Base-by-base conservation (phyloP, 92 coral and sea anemone genomes). In the Galaxea fascicularis region DNA sequence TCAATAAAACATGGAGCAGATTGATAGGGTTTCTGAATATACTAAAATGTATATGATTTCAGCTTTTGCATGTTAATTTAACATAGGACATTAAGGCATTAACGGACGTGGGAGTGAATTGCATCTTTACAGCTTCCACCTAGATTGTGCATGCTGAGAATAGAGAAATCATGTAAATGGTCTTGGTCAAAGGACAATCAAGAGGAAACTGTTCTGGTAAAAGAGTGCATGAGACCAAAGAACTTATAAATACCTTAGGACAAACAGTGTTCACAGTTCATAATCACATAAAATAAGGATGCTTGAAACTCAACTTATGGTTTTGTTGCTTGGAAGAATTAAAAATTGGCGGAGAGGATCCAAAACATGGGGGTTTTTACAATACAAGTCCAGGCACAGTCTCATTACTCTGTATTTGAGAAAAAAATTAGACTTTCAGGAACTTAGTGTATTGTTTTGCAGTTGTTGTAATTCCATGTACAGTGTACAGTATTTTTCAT, bases 351-450 rank as follows among this genome's bases (percentile, higher is more conserved):
- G n/a, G 77, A 80, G 75, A 5, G 85, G 60, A 51, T 80, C 85
- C 64, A 80, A 29, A 16, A 80, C 77, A 46, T 80, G 85, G 18
- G 85, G 85, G 64, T 80, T 80, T 79, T 80, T 80, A 21, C 57
- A 65, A 52, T 80, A 80, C 77, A 80, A 44, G 16, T 80, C 85
- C 11, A 80, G 1, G 35, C 85, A 80, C 15, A 44, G 29, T 45
- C 49, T 65, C 44, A 80, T 80, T 1, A 80, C 15, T 26, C 76
- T 80, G 31, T 15, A 11, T 15, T n/a, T n/a, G n/a, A n/a, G n/a
- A n/a, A n/a, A n/a, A n/a, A n/a, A n/a, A n/a, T n/a, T n/a, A n/a
- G n/a, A n/a, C n/a, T n/a, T n/a, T n/a, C n/a, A n/a, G n/a, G n/a
- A 15, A 15, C n/a, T 13, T 18, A 57, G 22, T 0, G 18, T 13